Evolutionary conservation across 2,113 vertebrate species (phyloP).

Genomic region (Falcunculus frontatus): DNA sequence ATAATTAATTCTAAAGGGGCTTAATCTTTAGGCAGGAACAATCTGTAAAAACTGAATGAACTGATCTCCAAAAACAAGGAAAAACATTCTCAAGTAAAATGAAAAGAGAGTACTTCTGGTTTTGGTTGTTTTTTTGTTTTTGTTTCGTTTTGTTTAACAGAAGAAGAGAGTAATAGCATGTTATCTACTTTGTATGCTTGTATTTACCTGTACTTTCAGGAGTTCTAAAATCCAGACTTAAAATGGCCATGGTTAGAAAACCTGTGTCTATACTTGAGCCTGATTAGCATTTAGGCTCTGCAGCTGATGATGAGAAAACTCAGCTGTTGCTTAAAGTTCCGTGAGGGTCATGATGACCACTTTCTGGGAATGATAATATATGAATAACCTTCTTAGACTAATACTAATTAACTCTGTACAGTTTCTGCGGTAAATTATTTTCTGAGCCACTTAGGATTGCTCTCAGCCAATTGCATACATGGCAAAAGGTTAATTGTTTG

Average conservation of each 20-base stretch:
- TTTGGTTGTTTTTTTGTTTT: neutral
- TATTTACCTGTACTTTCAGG: neutral
- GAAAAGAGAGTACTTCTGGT: neutral
- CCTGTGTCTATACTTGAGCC: neutral
- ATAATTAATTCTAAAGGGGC: neutral
- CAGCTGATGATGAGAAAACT: neutral
- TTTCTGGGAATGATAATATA: slow-evolving; percentile 25
- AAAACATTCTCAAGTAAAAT: neutral
- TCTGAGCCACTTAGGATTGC: slow-evolving; percentile 47
- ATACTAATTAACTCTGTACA: slow-evolving; percentile 66
- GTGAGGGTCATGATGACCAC: slow-evolving; percentile 3
- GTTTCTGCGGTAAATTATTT: slow-evolving; percentile 64
- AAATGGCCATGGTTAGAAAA: neutral
- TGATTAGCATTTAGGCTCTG: neutral
- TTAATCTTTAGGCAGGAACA: neutral
- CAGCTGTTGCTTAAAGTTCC: neutral
- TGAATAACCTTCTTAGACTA: slow-evolving; percentile 56
- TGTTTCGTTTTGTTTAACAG: neutral
- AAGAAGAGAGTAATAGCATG: neutral
- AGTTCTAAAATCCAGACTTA: neutral
- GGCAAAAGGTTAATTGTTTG: slow-evolving; percentile 73
- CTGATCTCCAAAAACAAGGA: neutral
- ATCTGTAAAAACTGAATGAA: neutral
- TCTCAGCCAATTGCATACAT: slow-evolving; percentile 58
- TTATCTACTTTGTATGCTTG: neutral